These are phyloP conservation scores for silkworm (Bombyx mori) DNA, from an alignment of 1,140 invertebrate genomes.

Conservation along the genomic window ASM3026992v2 NC_085132.1:3858501-3859000, in stretches of 20 bases:
- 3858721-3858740: slow-evolving; percentile 5
- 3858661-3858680: too few relatives aligned
- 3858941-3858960: slow-evolving; percentile 70
- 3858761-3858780: slow-evolving; percentile 35
- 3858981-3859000: slow-evolving; percentile 69
- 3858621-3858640: too few relatives aligned
- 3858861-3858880: slow-evolving; percentile 46
- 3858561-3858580: too few relatives aligned
- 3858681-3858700: not conserved
- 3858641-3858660: too few relatives aligned
- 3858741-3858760: slow-evolving; percentile 49
- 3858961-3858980: slow-evolving; percentile 71
- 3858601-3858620: too few relatives aligned
- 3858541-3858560: too few relatives aligned
- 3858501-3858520: too few relatives aligned
- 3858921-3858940: slow-evolving; percentile 72
- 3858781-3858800: slow-evolving; percentile 24
- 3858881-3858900: slow-evolving; percentile 67
- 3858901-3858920: slow-evolving; percentile 70
- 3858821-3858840: slow-evolving; percentile 10
- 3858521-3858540: too few relatives aligned
- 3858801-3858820: slow-evolving; percentile 39
- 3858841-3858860: slow-evolving; percentile 17
- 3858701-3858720: slow-evolving; percentile 1
- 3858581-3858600: too few relatives aligned